phyloP scores from a whole-genome alignment of 2,888 invertebrate species.

The Alsophila aescularia region DNA sequence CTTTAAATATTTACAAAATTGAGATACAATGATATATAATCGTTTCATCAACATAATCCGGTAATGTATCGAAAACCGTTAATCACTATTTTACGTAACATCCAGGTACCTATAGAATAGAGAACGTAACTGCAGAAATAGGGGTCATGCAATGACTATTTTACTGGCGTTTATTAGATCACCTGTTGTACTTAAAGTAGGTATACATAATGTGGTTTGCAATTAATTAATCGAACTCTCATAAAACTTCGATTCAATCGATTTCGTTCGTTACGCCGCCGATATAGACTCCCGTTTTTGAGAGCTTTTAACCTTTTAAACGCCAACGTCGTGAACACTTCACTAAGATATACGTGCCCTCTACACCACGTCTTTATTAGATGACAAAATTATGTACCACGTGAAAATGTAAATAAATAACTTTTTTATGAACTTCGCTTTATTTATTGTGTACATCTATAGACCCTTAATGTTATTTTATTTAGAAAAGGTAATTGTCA shows the following conservation, averaged over 20 bases:
- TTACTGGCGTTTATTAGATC: background rate
- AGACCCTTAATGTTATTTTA: too few relatives aligned
- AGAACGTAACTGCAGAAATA: background rate
- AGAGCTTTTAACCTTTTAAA: too few relatives aligned
- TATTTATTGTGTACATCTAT: too few relatives aligned
- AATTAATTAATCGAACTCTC: background rate
- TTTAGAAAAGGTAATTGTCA: too few relatives aligned
- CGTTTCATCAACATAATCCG: constrained; percentile 4
- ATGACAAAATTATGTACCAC: too few relatives aligned
- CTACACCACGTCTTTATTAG: too few relatives aligned
- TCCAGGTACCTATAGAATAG: background rate
- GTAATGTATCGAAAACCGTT: constrained; percentile 4
- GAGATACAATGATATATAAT: constrained; percentile 14
- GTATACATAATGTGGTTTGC: background rate
- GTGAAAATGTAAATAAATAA: too few relatives aligned
- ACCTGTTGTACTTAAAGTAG: background rate
- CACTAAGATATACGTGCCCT: too few relatives aligned
- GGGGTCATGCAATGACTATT: background rate
- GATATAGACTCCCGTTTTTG: too few relatives aligned
- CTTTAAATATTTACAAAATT: constrained; percentile 18
- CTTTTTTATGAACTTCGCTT: too few relatives aligned
- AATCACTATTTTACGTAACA: constrained; percentile 23
- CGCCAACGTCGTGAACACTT: too few relatives aligned
- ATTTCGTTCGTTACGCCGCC: constrained; percentile 2
- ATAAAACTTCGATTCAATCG: background rate